A percentile compares a stretch with the other conserved stretches of the same genome.
These are phyloP conservation scores for Thunnus maccoyii DNA, from an alignment of 2,113 vertebrate species.

Conservation along the genomic window DNA sequence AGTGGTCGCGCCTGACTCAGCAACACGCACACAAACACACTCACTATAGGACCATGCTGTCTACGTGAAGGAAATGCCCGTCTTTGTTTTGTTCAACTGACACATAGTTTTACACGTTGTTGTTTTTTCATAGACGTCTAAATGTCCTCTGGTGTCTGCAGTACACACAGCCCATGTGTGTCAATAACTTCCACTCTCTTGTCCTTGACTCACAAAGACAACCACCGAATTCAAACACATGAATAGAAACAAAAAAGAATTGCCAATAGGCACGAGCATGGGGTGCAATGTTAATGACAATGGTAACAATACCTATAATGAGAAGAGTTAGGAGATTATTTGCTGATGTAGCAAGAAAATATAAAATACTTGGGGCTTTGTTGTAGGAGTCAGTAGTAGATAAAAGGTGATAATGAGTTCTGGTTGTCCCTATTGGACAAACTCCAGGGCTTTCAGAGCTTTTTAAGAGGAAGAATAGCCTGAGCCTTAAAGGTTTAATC, in stretches of 20 bases:
- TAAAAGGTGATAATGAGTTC: slow-evolving; percentile 42
- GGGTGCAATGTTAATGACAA: slow-evolving; percentile 16
- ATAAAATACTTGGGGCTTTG: slow-evolving; percentile 8
- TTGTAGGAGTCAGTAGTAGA: background rate
- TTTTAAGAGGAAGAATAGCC: slow-evolving; percentile 16
- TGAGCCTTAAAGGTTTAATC: slow-evolving; percentile 35
- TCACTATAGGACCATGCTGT: background rate
- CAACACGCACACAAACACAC: slow-evolving; percentile 57
- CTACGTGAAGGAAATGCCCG: background rate
- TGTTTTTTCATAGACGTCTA: background rate
- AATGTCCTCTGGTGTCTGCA: background rate
- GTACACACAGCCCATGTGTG: background rate
- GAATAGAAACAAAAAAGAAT: background rate
- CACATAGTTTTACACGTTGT: slow-evolving; percentile 3
- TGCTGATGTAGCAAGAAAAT: slow-evolving; percentile 16
- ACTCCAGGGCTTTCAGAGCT: slow-evolving; percentile 18
- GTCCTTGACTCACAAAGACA: background rate
- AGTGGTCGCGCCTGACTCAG: slow-evolving; percentile 82
- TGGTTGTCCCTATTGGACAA: slow-evolving; percentile 17
- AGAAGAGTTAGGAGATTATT: slow-evolving; percentile 2
- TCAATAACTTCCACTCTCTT: background rate
- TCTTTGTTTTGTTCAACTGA: slow-evolving; percentile 2
- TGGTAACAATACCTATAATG: slow-evolving; percentile 8
- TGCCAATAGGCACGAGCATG: background rate
- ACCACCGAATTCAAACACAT: background rate